Percentiles rank a stretch among this genome's conserved stretches.
Evolutionary conservation across 2,888 invertebrate species (phyloP).

Genomic region (Teinopalpus imperialis): DNA sequence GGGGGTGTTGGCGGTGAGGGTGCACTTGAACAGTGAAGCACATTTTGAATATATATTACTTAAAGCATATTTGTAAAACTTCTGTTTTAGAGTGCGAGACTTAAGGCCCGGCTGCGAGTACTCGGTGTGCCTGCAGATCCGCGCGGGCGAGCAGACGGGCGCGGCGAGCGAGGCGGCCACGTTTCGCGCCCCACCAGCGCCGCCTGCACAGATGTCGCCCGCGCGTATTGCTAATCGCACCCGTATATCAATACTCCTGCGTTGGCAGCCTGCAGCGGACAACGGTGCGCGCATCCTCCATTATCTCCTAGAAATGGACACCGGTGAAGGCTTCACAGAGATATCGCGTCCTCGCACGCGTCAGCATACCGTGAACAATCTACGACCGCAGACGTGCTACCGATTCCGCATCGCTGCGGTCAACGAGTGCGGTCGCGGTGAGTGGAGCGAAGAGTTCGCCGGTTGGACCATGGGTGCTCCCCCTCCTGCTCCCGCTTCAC

Average conservation of each 20-base stretch:
- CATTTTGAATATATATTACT: no score
- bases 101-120: slow-evolving; percentile 94
- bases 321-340: slow-evolving; percentile 88
- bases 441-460: slow-evolving; percentile 85
- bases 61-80: no score
- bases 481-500: slow-evolving; percentile 90
- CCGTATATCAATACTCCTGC: slow-evolving; percentile 86
- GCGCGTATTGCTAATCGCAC: slow-evolving; percentile 88
- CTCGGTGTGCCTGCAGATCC: slow-evolving; percentile 90
- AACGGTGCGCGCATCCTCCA: slow-evolving; percentile 90
- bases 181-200: slow-evolving; percentile 91
- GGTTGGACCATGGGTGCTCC: slow-evolving; percentile 90
- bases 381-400: slow-evolving; percentile 90
- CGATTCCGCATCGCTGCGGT: slow-evolving; percentile 91
- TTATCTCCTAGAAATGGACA: slow-evolving; percentile 90
- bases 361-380: slow-evolving; percentile 88
- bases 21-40: no score
- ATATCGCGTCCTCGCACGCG: slow-evolving; percentile 87
- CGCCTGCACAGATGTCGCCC: slow-evolving; percentile 88
- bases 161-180: slow-evolving; percentile 89
- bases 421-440: slow-evolving; percentile 89
- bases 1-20: no score
- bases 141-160: slow-evolving; percentile 88
- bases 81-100: slow-evolving; percentile 84
- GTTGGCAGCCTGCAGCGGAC: slow-evolving; percentile 88